phyloP scores from a whole-genome alignment of 1,140 invertebrate species.

The Lordiphosa collinella region DNA sequence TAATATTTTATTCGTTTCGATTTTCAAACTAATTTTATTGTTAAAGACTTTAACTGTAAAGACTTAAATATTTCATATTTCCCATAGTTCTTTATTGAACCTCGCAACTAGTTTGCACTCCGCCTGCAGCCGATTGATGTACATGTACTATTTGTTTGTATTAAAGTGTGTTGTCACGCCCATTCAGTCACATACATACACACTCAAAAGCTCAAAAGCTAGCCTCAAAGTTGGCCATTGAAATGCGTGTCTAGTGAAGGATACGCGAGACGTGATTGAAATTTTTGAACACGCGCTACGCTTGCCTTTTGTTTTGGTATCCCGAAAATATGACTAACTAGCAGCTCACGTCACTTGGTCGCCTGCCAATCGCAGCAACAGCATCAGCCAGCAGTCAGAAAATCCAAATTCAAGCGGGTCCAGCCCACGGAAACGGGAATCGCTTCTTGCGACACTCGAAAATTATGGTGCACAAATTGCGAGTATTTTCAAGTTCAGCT shows the following conservation, averaged over 20 bases:
- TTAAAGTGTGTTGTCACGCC: conserved; percentile 4
- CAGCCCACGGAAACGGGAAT: conserved; percentile 64
- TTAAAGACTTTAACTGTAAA: too few relatives aligned
- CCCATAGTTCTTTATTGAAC: background rate
- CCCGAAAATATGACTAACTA: conserved; percentile 55
- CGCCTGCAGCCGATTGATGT: too few relatives aligned
- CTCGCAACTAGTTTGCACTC: background rate
- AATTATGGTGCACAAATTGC: conserved; percentile 9
- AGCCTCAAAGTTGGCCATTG: conserved; percentile 50
- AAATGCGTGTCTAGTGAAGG: conserved; percentile 76
- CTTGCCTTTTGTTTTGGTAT: conserved; percentile 14
- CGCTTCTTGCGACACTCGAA: conserved; percentile 9
- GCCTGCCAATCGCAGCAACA: conserved; percentile 29
- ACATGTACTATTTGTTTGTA: background rate
- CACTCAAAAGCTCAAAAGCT: conserved; percentile 5
- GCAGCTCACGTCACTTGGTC: conserved; percentile 46
- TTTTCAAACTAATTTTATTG: too few relatives aligned
- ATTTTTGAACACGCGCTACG: conserved; percentile 47
- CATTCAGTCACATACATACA: background rate
- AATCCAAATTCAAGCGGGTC: conserved; percentile 30
- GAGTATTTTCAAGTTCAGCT: conserved; percentile 37
- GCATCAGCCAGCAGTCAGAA: conserved; percentile 9
- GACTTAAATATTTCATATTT: too few relatives aligned
- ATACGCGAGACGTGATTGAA: conserved; percentile 69
- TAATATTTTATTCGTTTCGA: too few relatives aligned